Percentiles rank a stretch among this genome's conserved stretches.
Evolutionary conservation across 2,113 vertebrate species (phyloP).

Genomic region (Hyperopisus bebe): DNA sequence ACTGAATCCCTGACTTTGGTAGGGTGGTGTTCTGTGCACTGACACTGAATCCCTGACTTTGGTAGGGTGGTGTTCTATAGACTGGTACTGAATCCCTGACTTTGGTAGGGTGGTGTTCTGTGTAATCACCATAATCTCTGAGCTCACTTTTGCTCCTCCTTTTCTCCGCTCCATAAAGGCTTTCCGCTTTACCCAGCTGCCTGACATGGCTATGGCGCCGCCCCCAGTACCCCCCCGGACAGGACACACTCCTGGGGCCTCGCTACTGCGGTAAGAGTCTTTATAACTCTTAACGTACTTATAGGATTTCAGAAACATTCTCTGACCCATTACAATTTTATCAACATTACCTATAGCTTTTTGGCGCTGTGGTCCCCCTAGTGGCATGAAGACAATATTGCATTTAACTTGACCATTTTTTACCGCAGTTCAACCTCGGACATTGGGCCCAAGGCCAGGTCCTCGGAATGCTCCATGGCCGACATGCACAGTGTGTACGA

Average conservation of each 20-base stretch:
- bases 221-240: conserved; percentile 88
- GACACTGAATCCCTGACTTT: too few relatives aligned
- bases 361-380: conserved; percentile 37
- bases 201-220: conserved; percentile 92
- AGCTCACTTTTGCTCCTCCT: not conserved
- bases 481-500: conserved; percentile 76
- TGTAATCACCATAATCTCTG: not conserved
- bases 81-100: not conserved
- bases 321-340: not conserved
- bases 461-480: conserved; percentile 67
- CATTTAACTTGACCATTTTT: conserved; percentile 10
- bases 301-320: not conserved
- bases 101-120: not conserved
- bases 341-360: not conserved
- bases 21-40: too few relatives aligned
- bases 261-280: conserved; percentile 68
- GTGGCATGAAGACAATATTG: conserved; percentile 21
- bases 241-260: conserved; percentile 78
- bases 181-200: conserved; percentile 95
- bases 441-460: conserved; percentile 79
- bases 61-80: not conserved
- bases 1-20: too few relatives aligned
- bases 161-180: conserved; percentile 59
- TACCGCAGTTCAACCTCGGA: conserved; percentile 86
- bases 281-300: not conserved